Percentiles rank a stretch among this genome's conserved stretches.
Conservation (phyloP, 2,113 vertebrate genomes). For the Dipodomys merriami region DNA sequence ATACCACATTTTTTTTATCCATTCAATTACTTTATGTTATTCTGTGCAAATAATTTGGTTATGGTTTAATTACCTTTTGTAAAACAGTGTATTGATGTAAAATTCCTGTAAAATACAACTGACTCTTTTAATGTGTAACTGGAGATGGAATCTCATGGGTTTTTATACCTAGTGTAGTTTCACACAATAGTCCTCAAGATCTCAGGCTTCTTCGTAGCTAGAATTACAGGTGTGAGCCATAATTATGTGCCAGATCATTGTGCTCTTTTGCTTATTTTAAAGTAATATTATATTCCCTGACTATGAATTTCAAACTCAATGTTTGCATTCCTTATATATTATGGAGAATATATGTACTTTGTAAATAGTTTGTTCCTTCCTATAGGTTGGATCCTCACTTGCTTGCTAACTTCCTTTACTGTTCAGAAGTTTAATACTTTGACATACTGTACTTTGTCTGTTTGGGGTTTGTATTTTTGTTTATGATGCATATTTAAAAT, state of each 20-base stretch:
- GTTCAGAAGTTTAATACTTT: not conserved
- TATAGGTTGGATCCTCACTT: not conserved
- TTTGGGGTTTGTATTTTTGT: not conserved
- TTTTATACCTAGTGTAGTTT: too few species aligned
- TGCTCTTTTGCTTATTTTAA: not conserved
- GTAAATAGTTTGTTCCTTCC: not conserved
- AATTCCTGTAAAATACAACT: not conserved
- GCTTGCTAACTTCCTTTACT: not conserved
- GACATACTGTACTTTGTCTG: not conserved
- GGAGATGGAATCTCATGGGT: too few species aligned
- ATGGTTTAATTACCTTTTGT: not conserved
- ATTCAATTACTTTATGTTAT: too few species aligned
- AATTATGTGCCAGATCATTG: not conserved
- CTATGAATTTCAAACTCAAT: not conserved
- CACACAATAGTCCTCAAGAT: too few species aligned
- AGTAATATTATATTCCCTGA: not conserved
- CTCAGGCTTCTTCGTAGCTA: too few species aligned
- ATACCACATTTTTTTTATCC: not conserved
- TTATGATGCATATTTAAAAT: not conserved
- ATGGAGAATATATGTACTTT: not conserved
- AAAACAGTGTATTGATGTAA: not conserved
- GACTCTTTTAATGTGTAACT: too few species aligned
- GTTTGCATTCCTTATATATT: not conserved
- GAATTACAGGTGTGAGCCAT: too few species aligned
- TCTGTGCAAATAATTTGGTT: not conserved